Conservation (phyloP, 2,888 invertebrate species). For the Ernsta delagoae region DNA sequence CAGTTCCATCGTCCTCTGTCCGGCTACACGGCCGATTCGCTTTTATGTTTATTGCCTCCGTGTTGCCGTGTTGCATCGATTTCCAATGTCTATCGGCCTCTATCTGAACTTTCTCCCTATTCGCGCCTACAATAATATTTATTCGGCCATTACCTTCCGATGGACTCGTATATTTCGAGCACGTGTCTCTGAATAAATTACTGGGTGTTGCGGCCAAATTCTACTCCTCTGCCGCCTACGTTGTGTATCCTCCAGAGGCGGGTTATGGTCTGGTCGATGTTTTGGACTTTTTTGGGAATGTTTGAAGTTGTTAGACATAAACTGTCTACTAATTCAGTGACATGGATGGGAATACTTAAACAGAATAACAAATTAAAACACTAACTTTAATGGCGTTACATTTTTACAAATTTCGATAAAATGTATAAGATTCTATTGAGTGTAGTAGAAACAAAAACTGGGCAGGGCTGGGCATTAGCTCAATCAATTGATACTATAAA, state of each 20-base stretch:
- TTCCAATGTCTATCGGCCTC: slow-evolving; percentile 36
- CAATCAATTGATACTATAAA: no score
- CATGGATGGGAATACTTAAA: no score
- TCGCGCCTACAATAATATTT: slow-evolving; percentile 46
- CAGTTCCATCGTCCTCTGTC: slow-evolving; percentile 9
- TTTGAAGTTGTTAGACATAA: neutral
- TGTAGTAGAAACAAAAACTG: no score
- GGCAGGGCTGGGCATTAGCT: no score
- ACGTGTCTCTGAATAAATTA: slow-evolving; percentile 59
- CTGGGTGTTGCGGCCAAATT: slow-evolving; percentile 9
- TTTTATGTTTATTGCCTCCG: slow-evolving; percentile 45
- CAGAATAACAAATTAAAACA: no score
- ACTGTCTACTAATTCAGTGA: neutral
- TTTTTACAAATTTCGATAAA: no score
- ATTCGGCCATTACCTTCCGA: slow-evolving; percentile 48
- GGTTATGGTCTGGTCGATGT: neutral
- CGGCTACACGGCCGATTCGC: slow-evolving; percentile 21
- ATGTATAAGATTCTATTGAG: no score
- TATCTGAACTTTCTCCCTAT: slow-evolving; percentile 45
- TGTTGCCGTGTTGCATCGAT: slow-evolving; percentile 44
- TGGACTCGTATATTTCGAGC: slow-evolving; percentile 53
- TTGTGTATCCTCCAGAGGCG: neutral
- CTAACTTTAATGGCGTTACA: no score
- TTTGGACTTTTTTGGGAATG: slow-evolving; percentile 17
- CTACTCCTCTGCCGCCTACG: slow-evolving; percentile 28